Base-by-base conservation (phyloP, 2,797 vertebrate species). In the Pelobates cultripes region DNA sequence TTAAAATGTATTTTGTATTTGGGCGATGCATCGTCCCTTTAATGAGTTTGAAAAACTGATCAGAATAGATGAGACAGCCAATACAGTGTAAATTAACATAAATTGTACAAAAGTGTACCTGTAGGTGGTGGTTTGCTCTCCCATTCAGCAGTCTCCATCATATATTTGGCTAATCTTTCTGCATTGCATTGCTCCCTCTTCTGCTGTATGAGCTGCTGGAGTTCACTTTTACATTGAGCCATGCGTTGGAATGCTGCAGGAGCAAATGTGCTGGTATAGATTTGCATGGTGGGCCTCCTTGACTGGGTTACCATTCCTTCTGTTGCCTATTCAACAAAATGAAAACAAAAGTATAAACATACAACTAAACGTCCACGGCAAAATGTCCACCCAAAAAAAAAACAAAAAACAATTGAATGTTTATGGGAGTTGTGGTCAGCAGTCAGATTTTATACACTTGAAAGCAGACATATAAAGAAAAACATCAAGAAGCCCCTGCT, bases 71-170 rank as follows among this genome's bases (percentile, higher is more conserved):
- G 28, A 28, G 28, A 28, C 28, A 28, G 28, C 28, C 28, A 28
- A 28, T 28, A 28, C 28, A 28, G 28, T 28, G 28, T 28, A 28
- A 28, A 28, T 28, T 28, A 28, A 28, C 28, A 28, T 28, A 28
- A 28, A 28, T 28, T 28, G 14, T 7, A 51, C 53, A 10, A 43
- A 10, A 12, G 42, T 66, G 13, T 88, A 99, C 98, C 98, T 78
- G 97, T 97, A 0, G 97, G 96, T 0, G 98, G 98, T 0, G 98
- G 97, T 2, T 95, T 95, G 83, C 96, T 98, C 91, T 99, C 98
- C 98, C 98, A 99, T 88, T 99, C 98, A 0, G 97, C 96, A 17
- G 95, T 97, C 88, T 99, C 97, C 97, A 98, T 96, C 96, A 99
- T 97, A 86, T 98, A 96, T 64, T 98, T 98, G 84, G 97, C 96